Evolutionary conservation across 2,888 invertebrate species (phyloP).

Genomic region (Synergus umbraculus): DNA sequence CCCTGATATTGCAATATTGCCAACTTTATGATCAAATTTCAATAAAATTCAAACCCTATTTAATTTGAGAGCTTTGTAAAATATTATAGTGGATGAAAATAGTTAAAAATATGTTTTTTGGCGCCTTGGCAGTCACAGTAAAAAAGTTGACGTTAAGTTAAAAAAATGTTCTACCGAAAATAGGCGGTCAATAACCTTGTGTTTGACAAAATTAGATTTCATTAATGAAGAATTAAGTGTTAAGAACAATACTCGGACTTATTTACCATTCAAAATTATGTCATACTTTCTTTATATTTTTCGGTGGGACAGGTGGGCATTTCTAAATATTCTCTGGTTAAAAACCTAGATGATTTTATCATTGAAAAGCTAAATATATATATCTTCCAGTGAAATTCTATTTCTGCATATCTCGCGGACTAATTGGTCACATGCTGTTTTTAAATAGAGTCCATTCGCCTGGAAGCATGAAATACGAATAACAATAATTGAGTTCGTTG

Average conservation of each 20-base stretch:
- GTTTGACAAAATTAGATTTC: neutral
- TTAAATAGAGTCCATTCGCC: conserved; percentile 22
- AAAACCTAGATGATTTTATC: neutral
- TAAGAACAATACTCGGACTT: no score
- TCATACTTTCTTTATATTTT: neutral
- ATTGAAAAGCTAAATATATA: conserved; percentile 1
- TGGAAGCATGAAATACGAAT: neutral
- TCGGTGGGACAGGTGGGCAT: neutral
- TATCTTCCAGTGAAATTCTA: neutral
- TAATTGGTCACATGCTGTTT: conserved; percentile 20
- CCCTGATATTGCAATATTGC: no score
- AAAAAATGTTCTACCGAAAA: neutral
- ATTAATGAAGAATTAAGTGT: neutral
- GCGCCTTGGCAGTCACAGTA: neutral
- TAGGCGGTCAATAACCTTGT: neutral
- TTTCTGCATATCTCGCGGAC: neutral
- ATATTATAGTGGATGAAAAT: no score
- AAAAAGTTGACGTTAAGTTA: neutral
- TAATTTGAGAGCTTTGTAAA: no score
- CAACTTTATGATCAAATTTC: no score
- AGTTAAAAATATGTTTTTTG: no score
- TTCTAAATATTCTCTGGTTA: neutral
- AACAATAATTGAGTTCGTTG: neutral
- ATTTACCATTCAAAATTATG: neutral
- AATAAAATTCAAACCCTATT: no score